Conservation (phyloP, 1,140 invertebrate genomes). For the Anoplophora glabripennis region DNA sequence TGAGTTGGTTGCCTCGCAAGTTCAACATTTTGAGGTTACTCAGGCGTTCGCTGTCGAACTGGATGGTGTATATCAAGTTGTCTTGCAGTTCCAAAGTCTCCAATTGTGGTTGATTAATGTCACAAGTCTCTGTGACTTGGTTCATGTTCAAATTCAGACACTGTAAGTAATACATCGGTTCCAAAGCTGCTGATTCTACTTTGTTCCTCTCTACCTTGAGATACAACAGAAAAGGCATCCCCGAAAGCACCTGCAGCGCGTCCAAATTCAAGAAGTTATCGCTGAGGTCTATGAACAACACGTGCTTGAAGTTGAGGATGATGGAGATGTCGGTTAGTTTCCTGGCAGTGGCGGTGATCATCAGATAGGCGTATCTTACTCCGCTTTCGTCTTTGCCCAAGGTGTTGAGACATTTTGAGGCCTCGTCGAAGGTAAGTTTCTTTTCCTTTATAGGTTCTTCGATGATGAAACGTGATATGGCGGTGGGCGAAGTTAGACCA, state of each 20-base stretch:
- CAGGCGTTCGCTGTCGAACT: conserved; percentile 34
- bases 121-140: conserved; percentile 48
- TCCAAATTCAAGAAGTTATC: conserved; percentile 52
- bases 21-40: conserved; percentile 47
- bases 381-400: conserved; percentile 46
- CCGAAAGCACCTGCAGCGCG: conserved; percentile 49
- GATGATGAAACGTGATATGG: conserved; percentile 11
- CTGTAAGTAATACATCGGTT: conserved; percentile 55
- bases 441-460: conserved; percentile 39
- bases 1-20: conserved; percentile 52
- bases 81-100: conserved; percentile 53
- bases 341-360: conserved; percentile 36
- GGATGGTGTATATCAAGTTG: conserved; percentile 45
- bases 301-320: conserved; percentile 52
- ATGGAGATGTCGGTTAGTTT: conserved; percentile 51
- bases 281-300: conserved; percentile 56
- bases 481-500: conserved; percentile 3
- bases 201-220: conserved; percentile 54
- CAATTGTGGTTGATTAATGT: conserved; percentile 54
- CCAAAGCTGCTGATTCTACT: conserved; percentile 49
- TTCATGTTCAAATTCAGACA: conserved; percentile 53
- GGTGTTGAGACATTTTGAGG: conserved; percentile 41
- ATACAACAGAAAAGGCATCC: conserved; percentile 52
- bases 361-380: conserved; percentile 46
- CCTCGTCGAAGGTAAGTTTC: conserved; percentile 43